Conservation (phyloP, 2,888 invertebrate genomes). For the Trachelus iudaicus region DNA sequence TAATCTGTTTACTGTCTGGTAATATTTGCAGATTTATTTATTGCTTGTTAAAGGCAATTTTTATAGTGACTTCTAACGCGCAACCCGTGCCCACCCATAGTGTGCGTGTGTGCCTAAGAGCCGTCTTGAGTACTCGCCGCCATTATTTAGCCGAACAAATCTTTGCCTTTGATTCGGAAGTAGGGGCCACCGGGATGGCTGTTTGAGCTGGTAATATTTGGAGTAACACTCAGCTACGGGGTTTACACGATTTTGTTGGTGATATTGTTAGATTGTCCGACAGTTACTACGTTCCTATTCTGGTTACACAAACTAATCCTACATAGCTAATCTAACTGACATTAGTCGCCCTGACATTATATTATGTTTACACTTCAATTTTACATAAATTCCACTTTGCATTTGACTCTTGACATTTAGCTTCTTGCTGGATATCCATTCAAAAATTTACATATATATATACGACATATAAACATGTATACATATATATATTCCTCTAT, state of each 20-base stretch:
- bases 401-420: background rate
- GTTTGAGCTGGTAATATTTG: slow-evolving; percentile 59
- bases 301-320: background rate
- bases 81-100: background rate
- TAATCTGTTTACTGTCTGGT: background rate
- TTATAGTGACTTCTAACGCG: background rate
- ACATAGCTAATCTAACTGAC: background rate
- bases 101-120: background rate
- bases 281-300: background rate
- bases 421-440: background rate
- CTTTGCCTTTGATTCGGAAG: slow-evolving; percentile 55
- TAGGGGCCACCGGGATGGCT: slow-evolving; percentile 41
- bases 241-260: slow-evolving; percentile 57
- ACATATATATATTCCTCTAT: too few species aligned
- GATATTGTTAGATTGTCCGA: slow-evolving; percentile 47
- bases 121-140: slow-evolving; percentile 18
- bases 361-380: background rate
- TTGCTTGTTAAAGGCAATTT: background rate
- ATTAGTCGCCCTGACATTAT: background rate
- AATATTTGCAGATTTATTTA: background rate
- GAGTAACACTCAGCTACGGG: slow-evolving; percentile 49
- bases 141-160: slow-evolving; percentile 59
- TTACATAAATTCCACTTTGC: background rate
- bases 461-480: background rate
- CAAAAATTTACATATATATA: background rate